Percentiles rank a stretch among this genome's conserved stretches.
These are phyloP conservation scores for Drosophila guanche DNA, from an alignment of 1,140 invertebrate species.

Conservation along the genomic window DNA sequence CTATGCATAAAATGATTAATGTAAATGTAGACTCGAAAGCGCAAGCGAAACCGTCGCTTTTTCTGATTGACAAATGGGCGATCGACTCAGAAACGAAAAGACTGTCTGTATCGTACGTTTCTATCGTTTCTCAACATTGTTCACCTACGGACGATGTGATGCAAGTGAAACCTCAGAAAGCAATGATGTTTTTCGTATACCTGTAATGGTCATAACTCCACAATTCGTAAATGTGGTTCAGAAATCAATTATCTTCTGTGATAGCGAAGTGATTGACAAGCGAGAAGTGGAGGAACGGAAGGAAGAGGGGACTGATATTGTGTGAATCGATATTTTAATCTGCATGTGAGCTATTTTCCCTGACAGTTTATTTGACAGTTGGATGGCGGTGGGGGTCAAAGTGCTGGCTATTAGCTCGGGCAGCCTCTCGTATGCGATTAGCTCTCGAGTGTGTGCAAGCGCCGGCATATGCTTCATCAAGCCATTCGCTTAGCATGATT, in stretches of 20 bases:
- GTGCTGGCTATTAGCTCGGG: slow-evolving; percentile 35
- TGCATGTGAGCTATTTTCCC: slow-evolving; percentile 48
- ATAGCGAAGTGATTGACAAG: slow-evolving; percentile 62
- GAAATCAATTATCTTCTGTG: slow-evolving; percentile 64
- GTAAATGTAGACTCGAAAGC: slow-evolving; percentile 44
- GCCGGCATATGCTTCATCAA: slow-evolving; percentile 15
- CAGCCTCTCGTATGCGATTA: neutral
- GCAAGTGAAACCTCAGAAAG: slow-evolving; percentile 69
- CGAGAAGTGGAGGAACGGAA: neutral
- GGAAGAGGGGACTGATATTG: neutral
- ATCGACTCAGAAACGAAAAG: slow-evolving; percentile 20
- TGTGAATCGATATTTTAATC: slow-evolving; percentile 15
- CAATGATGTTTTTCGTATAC: slow-evolving; percentile 58
- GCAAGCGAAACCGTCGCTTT: slow-evolving; percentile 48
- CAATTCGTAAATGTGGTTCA: slow-evolving; percentile 60
- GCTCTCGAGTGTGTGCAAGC: slow-evolving; percentile 12
- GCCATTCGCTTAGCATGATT: slow-evolving; percentile 1
- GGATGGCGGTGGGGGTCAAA: slow-evolving; percentile 63
- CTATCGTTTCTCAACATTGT: slow-evolving; percentile 17
- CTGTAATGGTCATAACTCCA: slow-evolving; percentile 33
- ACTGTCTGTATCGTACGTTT: slow-evolving; percentile 17
- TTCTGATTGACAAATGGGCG: slow-evolving; percentile 75
- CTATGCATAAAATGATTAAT: slow-evolving; percentile 84
- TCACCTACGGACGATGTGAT: slow-evolving; percentile 29
- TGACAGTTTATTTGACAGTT: slow-evolving; percentile 68